Evolutionary conservation across 2,113 vertebrate genomes (phyloP).

Genomic region (Spizaetus ornatus): DNA sequence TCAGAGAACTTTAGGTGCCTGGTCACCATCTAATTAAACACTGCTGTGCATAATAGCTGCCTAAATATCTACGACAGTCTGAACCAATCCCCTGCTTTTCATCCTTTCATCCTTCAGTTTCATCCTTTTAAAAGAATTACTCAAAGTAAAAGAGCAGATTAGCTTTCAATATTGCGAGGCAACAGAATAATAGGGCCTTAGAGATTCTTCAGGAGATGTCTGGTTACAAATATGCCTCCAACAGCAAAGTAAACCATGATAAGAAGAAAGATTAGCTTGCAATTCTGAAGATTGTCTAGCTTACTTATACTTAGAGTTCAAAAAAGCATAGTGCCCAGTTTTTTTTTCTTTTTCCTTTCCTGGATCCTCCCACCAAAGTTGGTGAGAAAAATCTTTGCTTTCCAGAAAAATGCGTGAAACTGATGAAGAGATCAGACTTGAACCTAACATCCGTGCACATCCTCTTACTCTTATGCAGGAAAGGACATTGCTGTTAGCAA

Average conservation of each 20-base stretch:
- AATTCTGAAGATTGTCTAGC: background rate
- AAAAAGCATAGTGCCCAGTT: background rate
- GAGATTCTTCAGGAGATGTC: slow-evolving; percentile 5
- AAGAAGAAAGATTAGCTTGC: background rate
- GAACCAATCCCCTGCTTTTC: background rate
- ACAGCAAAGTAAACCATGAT: background rate
- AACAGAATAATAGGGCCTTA: background rate
- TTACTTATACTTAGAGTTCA: background rate
- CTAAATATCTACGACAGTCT: background rate
- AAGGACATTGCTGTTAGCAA: background rate
- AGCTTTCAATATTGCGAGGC: background rate
- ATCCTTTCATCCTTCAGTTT: slow-evolving; percentile 7
- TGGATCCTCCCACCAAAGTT: background rate
- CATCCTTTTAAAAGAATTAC: slow-evolving; percentile 35
- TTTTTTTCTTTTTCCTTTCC: background rate
- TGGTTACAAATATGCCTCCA: background rate
- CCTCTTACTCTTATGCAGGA: background rate
- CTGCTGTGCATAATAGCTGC: background rate
- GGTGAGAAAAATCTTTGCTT: background rate
- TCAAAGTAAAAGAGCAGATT: slow-evolving; percentile 18
- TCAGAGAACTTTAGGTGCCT: background rate
- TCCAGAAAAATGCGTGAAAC: background rate
- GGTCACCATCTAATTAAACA: background rate
- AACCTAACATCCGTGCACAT: background rate
- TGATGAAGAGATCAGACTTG: background rate